Evolutionary conservation across 1,140 invertebrate species (phyloP).

Genomic region (Gryllus bimaculatus): DNA sequence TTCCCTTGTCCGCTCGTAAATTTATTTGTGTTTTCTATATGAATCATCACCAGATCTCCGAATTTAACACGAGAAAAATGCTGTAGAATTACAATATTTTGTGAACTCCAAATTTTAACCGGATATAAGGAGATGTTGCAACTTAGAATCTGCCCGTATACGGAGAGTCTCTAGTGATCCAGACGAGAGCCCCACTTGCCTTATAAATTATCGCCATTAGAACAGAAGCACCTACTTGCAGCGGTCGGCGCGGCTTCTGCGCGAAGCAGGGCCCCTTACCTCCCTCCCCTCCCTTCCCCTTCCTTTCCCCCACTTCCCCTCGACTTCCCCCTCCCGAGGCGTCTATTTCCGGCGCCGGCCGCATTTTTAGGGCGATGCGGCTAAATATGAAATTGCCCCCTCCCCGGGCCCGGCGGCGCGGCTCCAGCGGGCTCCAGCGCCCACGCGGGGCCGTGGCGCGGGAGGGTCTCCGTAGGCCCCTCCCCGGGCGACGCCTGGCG

Average conservation of each 20-base stretch:
- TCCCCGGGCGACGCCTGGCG: no score
- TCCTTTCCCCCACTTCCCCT: background rate
- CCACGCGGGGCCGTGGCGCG: slow-evolving; percentile 1
- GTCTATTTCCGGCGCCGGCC: background rate
- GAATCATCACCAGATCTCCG: no score
- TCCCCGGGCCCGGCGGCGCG: background rate
- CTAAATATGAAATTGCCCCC: slow-evolving; percentile 18
- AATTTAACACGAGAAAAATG: no score
- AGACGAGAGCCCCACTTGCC: no score
- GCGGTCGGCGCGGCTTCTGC: background rate
- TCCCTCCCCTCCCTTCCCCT: background rate
- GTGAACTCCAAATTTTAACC: no score
- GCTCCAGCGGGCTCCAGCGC: slow-evolving; percentile 4
- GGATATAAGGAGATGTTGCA: no score
- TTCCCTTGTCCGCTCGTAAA: background rate
- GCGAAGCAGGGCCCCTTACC: background rate
- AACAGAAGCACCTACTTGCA: no score
- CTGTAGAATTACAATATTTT: no score
- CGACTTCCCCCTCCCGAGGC: background rate
- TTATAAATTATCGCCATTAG: no score
- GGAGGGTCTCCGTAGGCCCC: background rate
- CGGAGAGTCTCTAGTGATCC: no score
- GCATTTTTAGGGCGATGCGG: slow-evolving; percentile 10
- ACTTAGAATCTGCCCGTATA: no score
- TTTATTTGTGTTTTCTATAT: background rate